Evolutionary conservation across 2,888 invertebrate species (phyloP), one percentile per base, ranked within the genome.

Genomic region (Eurytoma californica): DNA sequence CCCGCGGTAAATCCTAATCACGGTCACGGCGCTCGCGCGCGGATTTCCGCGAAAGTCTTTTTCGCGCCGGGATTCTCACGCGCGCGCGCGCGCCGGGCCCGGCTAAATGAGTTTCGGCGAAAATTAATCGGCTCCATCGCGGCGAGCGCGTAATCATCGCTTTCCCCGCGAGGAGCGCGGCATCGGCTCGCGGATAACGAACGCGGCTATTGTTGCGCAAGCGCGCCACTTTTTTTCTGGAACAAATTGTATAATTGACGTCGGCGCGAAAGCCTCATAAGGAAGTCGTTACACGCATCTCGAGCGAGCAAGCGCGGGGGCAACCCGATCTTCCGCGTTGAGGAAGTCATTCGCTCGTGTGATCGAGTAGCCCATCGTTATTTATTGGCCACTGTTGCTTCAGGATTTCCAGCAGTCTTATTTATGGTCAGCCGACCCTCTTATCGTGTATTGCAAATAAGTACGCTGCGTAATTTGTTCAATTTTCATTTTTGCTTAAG

Each of bases 281-380:
- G 76, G 72, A 79, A 82, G 80, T 79, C 47, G 80, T 24, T 24
- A 76, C 76, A 68, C 80, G 63, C 55, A 55, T 67, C 47, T 65
- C 55, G 60, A 20, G 9, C 16, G 24, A 55, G 39, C 13, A 39
- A 13, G 39, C 2, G 51, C 49, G 39, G 39, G 39, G 39, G 39
- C 39, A 16, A 16, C 7, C 57, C 5, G 20, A 76, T 69, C 51
- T 67, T 72, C 20, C 60, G 58, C 13, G 39, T 76, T 69, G 51
- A 58, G 66, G 66, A 72, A 70, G 66, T 58, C 18, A 20, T 55
- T 76, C 24, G 58, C 39, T 49, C 20, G 24, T 72, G n/a, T 28
- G 53, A 76, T 47, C 55, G 55, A 20, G 51, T 20, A 4, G 18
- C 39, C n/a, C 30, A 16, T 53, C 14, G 53, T 13, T 53, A 53